A percentile compares a stretch with the other conserved stretches of the same genome.
Conservation (phyloP, 2,797 vertebrate species). For the Eulemur mongoz region DNA sequence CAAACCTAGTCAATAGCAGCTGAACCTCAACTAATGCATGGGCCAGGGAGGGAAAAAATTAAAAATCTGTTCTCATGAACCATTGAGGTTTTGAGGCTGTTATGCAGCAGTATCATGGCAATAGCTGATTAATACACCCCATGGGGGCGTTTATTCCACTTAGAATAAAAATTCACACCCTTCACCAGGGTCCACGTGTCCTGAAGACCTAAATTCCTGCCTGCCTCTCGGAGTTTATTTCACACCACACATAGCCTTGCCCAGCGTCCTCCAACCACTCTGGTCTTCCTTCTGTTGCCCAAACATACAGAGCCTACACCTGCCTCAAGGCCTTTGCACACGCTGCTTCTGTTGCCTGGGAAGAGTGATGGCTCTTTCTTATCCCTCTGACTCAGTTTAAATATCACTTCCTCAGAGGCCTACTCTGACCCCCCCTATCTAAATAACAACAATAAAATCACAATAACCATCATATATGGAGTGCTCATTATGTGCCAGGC, state of each 20-base stretch:
- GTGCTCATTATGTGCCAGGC: not conserved
- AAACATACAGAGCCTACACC: not conserved
- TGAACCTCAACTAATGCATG: not conserved
- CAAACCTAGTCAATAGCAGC: not conserved
- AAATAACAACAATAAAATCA: not conserved
- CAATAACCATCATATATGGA: not conserved
- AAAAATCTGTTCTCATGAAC: not conserved
- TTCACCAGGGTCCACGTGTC: too few relatives aligned
- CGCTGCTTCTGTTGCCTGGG: not conserved
- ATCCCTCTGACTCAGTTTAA: not conserved
- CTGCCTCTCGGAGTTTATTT: not conserved
- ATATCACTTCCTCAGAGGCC: not conserved
- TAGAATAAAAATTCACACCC: not conserved
- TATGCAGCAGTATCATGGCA: not conserved
- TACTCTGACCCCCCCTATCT: not conserved
- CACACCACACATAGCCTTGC: not conserved
- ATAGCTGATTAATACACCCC: not conserved
- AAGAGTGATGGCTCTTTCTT: not conserved
- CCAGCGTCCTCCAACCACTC: not conserved
- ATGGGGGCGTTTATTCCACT: not conserved
- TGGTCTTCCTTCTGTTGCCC: not conserved
- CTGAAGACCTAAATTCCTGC: not conserved
- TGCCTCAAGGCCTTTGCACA: not conserved
- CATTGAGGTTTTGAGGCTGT: not conserved
- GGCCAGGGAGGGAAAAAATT: not conserved